Percentiles rank a stretch among this genome's conserved stretches.
Evolutionary conservation across 2,888 invertebrate species (phyloP).

Genomic region (Oscheius myriophilus): DNA sequence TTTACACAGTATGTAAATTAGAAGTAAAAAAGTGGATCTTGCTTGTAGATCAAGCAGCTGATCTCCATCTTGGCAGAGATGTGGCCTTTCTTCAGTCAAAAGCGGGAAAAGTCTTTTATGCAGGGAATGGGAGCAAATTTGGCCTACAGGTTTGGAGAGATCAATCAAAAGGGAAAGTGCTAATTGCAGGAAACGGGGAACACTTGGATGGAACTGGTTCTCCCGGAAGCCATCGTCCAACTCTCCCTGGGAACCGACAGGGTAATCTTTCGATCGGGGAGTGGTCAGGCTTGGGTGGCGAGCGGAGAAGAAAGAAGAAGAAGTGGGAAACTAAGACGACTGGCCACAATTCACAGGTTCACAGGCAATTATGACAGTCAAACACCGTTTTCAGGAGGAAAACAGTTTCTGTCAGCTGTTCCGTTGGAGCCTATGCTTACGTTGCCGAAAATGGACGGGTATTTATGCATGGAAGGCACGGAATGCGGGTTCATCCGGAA

Average conservation of each 20-base stretch:
- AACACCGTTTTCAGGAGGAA: constrained; percentile 43
- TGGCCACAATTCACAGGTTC: constrained; percentile 41
- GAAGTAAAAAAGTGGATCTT: neutral
- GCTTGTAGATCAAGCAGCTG: constrained; percentile 73
- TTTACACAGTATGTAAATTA: constrained; percentile 51
- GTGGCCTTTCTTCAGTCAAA: constrained; percentile 90
- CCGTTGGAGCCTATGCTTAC: constrained; percentile 91
- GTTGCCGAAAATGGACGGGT: constrained; percentile 89
- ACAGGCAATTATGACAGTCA: neutral
- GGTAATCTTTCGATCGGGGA: constrained; percentile 62
- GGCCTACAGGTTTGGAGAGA: constrained; percentile 45
- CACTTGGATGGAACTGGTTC: constrained; percentile 62
- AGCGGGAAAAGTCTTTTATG: constrained; percentile 88
- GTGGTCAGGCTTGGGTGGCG: constrained; percentile 65
- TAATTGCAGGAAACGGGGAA: constrained; percentile 52
- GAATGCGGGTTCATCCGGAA: constrained; percentile 71
- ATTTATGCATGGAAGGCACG: constrained; percentile 79
- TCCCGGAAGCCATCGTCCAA: constrained; percentile 64
- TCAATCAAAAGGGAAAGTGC: neutral
- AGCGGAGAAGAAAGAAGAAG: constrained; percentile 54
- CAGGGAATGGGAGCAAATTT: constrained; percentile 87
- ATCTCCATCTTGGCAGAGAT: constrained; percentile 91
- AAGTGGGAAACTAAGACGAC: constrained; percentile 39
- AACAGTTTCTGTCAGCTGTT: constrained; percentile 81
- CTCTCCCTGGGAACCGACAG: constrained; percentile 56